A percentile compares a stretch with the other conserved stretches of the same genome.
These are phyloP conservation scores for Semibalanus balanoides DNA, from an alignment of 1,140 invertebrate genomes.

Conservation along the genomic window DNA sequence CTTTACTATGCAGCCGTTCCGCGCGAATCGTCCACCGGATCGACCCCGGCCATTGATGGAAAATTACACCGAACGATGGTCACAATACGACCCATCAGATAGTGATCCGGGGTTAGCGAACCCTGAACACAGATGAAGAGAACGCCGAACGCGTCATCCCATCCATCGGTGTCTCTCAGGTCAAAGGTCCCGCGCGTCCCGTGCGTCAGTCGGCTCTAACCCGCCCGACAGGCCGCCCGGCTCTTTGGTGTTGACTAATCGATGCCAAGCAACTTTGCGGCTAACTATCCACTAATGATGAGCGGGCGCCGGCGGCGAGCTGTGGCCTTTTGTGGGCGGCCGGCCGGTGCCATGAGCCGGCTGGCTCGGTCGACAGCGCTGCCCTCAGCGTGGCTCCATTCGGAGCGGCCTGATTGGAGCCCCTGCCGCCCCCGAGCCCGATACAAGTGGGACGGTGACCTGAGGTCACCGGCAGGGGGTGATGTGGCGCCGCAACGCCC, in stretches of 20 bases:
- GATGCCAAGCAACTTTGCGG: not conserved
- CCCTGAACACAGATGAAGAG: not conserved
- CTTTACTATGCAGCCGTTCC: no score
- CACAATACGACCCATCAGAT: no score
- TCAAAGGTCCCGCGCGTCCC: not conserved
- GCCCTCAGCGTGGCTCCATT: not conserved
- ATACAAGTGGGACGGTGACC: not conserved
- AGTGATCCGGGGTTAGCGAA: no score
- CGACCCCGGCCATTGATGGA: no score
- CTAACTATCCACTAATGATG: not conserved
- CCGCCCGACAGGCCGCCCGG: not conserved
- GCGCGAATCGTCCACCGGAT: no score
- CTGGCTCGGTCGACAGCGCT: not conserved
- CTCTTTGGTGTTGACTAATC: not conserved
- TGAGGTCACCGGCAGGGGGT: not conserved
- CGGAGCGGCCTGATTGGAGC: not conserved
- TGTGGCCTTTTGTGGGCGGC: not conserved
- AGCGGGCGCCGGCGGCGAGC: not conserved
- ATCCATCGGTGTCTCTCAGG: not conserved
- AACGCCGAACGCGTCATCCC: not conserved
- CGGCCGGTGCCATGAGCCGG: not conserved
- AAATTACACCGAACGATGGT: no score
- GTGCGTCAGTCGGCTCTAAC: no score
- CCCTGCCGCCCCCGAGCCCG: no score
- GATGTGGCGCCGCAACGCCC: not conserved